Evolutionary conservation across 1,140 invertebrate species (phyloP), one percentile per base, ranked within the genome.

Genomic region (Macrosteles quadrilineatus): DNA sequence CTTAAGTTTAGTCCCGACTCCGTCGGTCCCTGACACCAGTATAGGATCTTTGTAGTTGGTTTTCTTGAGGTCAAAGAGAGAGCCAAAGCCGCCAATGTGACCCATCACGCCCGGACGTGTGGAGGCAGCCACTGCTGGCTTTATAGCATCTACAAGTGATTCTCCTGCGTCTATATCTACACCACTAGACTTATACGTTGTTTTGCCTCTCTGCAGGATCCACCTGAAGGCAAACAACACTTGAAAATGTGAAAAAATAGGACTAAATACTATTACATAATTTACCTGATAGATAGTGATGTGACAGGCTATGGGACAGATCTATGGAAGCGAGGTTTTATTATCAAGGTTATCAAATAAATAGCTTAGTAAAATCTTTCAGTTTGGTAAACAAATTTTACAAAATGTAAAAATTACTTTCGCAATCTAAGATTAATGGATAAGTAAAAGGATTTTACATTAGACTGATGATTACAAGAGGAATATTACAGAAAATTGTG

Each of bases 1-100:
- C 86, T 92, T 97, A 50, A 93, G 82, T 84, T 99, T 99, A 0
- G 96, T 98, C 45, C 98, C 97, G 27, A 99, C 96, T 19, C 97
- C 97, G 83, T 98, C 97, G 2, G 97, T 96, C 1, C 95, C 95
- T 72, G 96, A 95, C 1, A 98, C 94, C 2, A 99, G 82, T 2
- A 97, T 82, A 0, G 95, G 95, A 79, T 97, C 90, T 66, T 85
- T 87, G 73, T 88, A 89, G 0, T 87, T 87, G 55, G 87, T 81
- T 4, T 19, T 25, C 78, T 86, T 87, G 53, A 85, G 76, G 75
- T 98, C 95, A 83, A 98, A 98, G 0, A 98, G 82, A 0, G 94
- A 97, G 50, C 96, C 97, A 82, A 98, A 99, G 25, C 92, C 91
- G 31, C 97, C 97, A 70, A 99, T 85, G 0, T 86, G 81, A 25